Evolutionary conservation across 2,888 invertebrate species (phyloP), one percentile per base, ranked within the genome.

Genomic region (Hypena proboscidalis): DNA sequence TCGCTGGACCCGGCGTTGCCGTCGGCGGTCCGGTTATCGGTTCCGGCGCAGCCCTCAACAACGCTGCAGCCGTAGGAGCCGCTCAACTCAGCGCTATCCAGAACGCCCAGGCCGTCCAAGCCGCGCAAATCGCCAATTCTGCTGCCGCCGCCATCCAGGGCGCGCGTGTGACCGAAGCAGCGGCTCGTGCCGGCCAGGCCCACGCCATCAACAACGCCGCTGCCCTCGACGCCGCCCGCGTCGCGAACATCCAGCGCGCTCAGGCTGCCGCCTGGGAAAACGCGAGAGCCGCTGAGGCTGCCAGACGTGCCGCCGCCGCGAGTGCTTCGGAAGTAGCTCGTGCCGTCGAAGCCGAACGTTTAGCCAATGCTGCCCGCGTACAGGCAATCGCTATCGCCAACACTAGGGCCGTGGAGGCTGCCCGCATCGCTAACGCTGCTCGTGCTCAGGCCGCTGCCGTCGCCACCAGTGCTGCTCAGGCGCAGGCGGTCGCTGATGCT

Each of bases 241-340:
- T 85, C 6, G 88, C 87, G 27, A 89, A 89, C 63, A 64, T 86
- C 3, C 90, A 89, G 49, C 74, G 90, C 19, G 90, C 90, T 0
- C 86, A 90, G 52, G 88, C 88, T n/a, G 90, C 90, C 29, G 90
- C 90, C 2, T 74, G 66, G 49, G 90, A 90, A 47, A 89, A 87
- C 62, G 89, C 88, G 0, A 76, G 89, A 23, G 87, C 90, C 6
- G 74, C 73, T 0, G 89, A 90, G 13, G 89, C 90, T 1, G 88
- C 90, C 0, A 75, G 86, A 57, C 83, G 87, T 11, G 60, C 67
- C 0, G 61, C 49, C 2, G 65, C 64, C 6, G 63, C 70, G 31
- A 62, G 72, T 33, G 39, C 57, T 14, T 20, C 65, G 40, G 50
- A 42, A 84, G 86, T 58, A 30, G 43, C 67, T 31, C 45, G 62